Conservation (phyloP, 92 coral and sea anemone genomes). For the Montipora capitata region DNA sequence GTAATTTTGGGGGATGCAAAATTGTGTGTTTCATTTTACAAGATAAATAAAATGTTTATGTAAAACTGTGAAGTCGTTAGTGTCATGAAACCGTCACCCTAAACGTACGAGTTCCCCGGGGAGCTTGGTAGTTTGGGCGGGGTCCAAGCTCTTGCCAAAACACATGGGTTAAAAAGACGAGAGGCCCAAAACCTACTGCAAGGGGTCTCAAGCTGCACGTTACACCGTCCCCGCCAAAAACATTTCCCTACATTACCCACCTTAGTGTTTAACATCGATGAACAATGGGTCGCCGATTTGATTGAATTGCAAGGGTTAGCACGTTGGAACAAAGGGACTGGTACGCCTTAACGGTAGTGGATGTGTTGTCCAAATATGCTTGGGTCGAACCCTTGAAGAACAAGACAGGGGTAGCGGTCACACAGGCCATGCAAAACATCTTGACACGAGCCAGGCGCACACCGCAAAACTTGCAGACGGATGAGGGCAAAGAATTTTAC, state of each 20-base stretch:
- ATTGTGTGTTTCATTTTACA: no score
- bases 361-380: no score
- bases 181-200: no score
- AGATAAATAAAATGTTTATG: no score
- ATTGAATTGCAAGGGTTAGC: conserved; percentile 11
- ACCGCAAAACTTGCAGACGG: conserved; percentile 40
- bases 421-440: conserved; percentile 9
- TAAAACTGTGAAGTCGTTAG: no score
- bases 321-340: not conserved
- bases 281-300: conserved; percentile 48
- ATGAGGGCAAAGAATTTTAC: conserved; percentile 64
- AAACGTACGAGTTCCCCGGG: no score
- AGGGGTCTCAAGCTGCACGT: not conserved
- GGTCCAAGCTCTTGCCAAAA: no score
- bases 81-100: no score
- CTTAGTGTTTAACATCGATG: not conserved
- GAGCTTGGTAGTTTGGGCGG: no score
- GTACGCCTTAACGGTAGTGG: conserved; percentile 50
- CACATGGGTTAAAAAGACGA: no score
- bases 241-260: conserved; percentile 6
- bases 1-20: no score
- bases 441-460: conserved; percentile 1
- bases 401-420: conserved; percentile 33
- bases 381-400: conserved; percentile 29
- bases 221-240: not conserved